Evolutionary conservation across 2,888 invertebrate genomes (phyloP).

Genomic region (Eupithecia centaureata): DNA sequence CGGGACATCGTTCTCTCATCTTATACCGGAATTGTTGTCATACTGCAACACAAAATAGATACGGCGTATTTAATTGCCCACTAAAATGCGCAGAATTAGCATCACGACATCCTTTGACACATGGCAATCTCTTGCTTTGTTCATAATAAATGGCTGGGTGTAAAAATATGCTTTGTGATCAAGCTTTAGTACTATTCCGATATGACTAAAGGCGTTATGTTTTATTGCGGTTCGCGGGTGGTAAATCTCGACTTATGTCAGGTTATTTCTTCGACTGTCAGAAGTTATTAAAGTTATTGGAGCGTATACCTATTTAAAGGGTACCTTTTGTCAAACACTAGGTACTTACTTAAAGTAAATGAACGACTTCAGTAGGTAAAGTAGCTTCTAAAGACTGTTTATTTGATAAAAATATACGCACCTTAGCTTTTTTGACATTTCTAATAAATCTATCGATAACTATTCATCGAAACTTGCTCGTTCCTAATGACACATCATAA

Average conservation of each 20-base stretch:
- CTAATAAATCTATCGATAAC: neutral
- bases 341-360: neutral
- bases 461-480: neutral
- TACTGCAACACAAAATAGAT: constrained; percentile 23
- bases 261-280: constrained; percentile 13
- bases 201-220: constrained; percentile 18
- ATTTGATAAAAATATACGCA: neutral
- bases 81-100: constrained; percentile 51
- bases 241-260: constrained; percentile 23
- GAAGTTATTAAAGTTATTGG: neutral
- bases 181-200: constrained; percentile 27
- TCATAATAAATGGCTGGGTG: constrained; percentile 25
- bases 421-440: neutral
- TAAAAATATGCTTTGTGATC: constrained; percentile 31
- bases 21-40: neutral
- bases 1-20: constrained; percentile 4
- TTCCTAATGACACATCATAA: constrained; percentile 1
- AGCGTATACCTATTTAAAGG: neutral
- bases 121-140: constrained; percentile 38
- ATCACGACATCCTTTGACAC: constrained; percentile 48
- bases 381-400: neutral
- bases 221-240: constrained; percentile 22
- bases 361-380: constrained; percentile 4
- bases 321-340: constrained; percentile 5
- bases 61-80: constrained; percentile 48